Conservation (phyloP, 2,888 invertebrate genomes). For the Carpatolechia fugitivella region DNA sequence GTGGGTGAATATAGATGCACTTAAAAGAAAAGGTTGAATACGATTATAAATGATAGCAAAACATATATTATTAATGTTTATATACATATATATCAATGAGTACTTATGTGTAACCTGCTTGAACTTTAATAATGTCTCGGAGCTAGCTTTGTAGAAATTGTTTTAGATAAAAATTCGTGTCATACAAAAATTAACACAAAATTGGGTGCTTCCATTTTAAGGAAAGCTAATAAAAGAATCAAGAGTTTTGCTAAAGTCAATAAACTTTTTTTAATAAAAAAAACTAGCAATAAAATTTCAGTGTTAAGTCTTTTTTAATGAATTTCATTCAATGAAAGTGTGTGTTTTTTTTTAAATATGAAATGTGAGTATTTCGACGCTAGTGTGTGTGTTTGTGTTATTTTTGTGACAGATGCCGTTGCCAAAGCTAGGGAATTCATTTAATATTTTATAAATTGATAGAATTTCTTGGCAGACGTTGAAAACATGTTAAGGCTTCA, state of each 20-base stretch:
- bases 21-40: constrained; percentile 80
- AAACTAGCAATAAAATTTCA: constrained; percentile 29
- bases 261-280: constrained; percentile 11
- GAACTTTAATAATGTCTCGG: constrained; percentile 31
- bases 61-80: constrained; percentile 1
- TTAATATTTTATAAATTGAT: constrained; percentile 23
- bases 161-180: constrained; percentile 17
- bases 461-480: constrained; percentile 31
- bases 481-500: not conserved
- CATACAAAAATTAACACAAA: constrained; percentile 32
- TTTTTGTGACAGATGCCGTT: constrained; percentile 36
- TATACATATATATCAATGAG: constrained; percentile 15
- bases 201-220: constrained; percentile 63
- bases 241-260: not conserved
- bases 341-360: not conserved
- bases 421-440: constrained; percentile 26
- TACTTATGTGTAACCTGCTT: constrained; percentile 31
- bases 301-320: constrained; percentile 1
- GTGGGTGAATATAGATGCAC: constrained; percentile 71
- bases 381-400: constrained; percentile 32
- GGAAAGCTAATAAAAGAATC: constrained; percentile 40
- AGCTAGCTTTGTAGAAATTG: constrained; percentile 54
- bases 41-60: constrained; percentile 78
- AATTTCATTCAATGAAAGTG: not conserved
- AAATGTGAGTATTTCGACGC: constrained; percentile 13